Evolutionary conservation across 2,888 invertebrate species (phyloP), one percentile per base, ranked within the genome.

Genomic region (Digitonthophagus gazella): DNA sequence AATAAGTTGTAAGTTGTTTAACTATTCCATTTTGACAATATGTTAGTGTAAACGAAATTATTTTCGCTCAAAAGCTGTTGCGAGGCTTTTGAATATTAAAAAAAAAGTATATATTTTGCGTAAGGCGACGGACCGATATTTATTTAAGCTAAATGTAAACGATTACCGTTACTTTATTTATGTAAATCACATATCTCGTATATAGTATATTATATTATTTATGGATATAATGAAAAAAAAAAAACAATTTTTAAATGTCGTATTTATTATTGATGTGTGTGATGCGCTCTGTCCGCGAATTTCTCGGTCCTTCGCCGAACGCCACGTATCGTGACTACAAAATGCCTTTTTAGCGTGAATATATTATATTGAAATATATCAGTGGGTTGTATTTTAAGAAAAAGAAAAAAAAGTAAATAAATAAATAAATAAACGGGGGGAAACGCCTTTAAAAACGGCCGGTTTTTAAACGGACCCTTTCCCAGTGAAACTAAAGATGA

Each of bases 21-120:
- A 75, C 76, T 79, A 81, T 83, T 83, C 80, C 80, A 82, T 82
- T 82, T 83, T 81, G 83, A 83, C 83, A 83, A 83, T 83, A 83
- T 83, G 78, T 83, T 81, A 80, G 78, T 75, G 75, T 77, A 75
- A 77, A 78, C 67, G 65, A 72, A 71, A 70, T 72, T 74, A 71
- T 69, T 75, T 74, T 73, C 67, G 70, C 70, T 67, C 72, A 66
- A 72, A 73, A 70, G 71, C 68, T 72, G 71, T 72, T 71, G 28
- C 28, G 28, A 28, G 61, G 61, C 64, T 67, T 68, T 67, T 65
- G 67, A 67, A 63, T 58, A 58, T 65, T 67, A 20, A 61, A 67
- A 70, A 67, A 67, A 11, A 44, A 44, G 11, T 44, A 6, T 44
- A 44, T 67, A 64, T 70, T 65, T 67, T 70, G 61, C 64, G 58